Evolutionary conservation across 1,140 invertebrate genomes (phyloP), one percentile per base, ranked within the genome.

Genomic region (Zaprionus davidi): DNA sequence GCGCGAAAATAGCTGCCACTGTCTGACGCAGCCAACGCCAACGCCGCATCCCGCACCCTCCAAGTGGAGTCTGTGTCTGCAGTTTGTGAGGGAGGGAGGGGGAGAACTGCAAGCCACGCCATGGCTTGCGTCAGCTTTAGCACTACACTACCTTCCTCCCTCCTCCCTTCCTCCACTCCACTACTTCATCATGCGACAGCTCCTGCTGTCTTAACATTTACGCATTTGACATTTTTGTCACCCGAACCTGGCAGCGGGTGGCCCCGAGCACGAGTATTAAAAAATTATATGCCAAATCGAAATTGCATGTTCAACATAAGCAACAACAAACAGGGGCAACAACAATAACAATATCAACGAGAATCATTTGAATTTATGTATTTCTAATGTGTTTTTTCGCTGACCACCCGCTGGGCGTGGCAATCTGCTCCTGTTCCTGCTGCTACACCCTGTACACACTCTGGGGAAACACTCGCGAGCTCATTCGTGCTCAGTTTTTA

Each of bases 241-340:
- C 84, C 85, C 85, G 78, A 81, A 79, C 81, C 84, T 69, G 76
- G 38, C 84, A 84, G 85, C 84, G 84, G 85, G 84, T 65, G 78
- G 71, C 22, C 74, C 49, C 6, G n/a, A 22, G 49, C 22, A 51
- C 28, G 73, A 51, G 73, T 84, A 81, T 88, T 88, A 84, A 88
- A 88, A 88, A 88, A 88, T 88, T 88, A 90, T 90, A 90, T 88
- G 85, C 81, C 81, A 88, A 88, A 88, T 90, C 84, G 84, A 90
- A 88, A 90, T 88, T 84, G 84, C 84, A 90, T 87, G 84, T 87
- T 88, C 78, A 73, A 87, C 84, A 87, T 83, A 81, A 83, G 80
- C 80, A 87, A 69, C 83, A 67, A 71, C 72, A 78, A 71, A 51
- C 57, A 62, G 38, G 13, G 46, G 58, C 69, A 70, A 38, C 55